Evolutionary conservation across 2,888 invertebrate species (phyloP).

Genomic region (Melanophora roralis): DNA sequence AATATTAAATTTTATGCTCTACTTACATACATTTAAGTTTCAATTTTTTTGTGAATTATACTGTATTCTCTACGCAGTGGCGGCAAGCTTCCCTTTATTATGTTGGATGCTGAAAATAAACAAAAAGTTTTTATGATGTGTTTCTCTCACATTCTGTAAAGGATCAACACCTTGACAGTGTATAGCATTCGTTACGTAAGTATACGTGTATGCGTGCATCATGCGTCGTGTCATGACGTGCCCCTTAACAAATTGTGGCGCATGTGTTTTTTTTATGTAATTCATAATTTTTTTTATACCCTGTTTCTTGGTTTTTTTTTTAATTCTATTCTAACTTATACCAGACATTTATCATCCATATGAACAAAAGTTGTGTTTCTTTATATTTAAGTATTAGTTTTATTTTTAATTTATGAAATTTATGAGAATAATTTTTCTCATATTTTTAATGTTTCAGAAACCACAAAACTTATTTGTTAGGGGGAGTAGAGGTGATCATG

Average conservation of each 20-base stretch:
- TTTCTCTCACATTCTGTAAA: slow-evolving; percentile 15
- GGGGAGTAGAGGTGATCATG: slow-evolving; percentile 58
- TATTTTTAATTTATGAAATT: slow-evolving; percentile 48
- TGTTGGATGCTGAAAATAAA: neutral
- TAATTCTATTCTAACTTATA: neutral
- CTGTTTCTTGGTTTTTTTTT: neutral
- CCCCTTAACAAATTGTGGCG: slow-evolving; percentile 61
- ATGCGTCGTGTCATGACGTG: slow-evolving; percentile 55
- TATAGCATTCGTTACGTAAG: neutral
- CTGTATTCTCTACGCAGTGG: neutral
- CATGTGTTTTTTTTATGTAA: slow-evolving; percentile 47
- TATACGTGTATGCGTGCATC: slow-evolving; percentile 38
- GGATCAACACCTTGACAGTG: slow-evolving; percentile 48
- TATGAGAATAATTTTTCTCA: slow-evolving; percentile 1
- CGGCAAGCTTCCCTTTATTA: slow-evolving; percentile 32
- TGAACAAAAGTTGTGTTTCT: slow-evolving; percentile 28
- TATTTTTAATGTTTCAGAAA: neutral
- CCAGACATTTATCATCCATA: slow-evolving; percentile 36
- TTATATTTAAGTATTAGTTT: slow-evolving; percentile 4
- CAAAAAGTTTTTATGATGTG: neutral
- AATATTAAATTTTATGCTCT: slow-evolving; percentile 10
- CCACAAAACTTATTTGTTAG: neutral
- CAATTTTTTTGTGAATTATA: neutral
- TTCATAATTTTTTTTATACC: slow-evolving; percentile 23
- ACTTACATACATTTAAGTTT: slow-evolving; percentile 13